These are phyloP conservation scores for Cacoxenus indagator DNA, from an alignment of 2,888 invertebrate genomes.

Conservation along the genomic window DNA sequence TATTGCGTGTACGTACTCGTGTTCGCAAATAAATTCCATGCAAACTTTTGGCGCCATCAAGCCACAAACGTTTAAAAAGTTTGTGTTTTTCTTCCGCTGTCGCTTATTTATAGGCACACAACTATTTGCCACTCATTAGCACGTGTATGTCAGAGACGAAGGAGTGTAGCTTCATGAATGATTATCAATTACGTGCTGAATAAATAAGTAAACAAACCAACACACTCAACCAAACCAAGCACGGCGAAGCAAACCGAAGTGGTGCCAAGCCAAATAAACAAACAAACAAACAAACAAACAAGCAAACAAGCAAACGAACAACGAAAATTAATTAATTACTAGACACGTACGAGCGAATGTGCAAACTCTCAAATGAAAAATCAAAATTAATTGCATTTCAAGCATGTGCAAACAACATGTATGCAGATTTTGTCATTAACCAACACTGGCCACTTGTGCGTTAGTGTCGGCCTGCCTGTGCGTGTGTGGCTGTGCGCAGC, in stretches of 20 bases:
- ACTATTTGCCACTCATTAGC: constrained; percentile 26
- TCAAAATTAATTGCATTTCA: constrained; percentile 57
- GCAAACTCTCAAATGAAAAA: constrained; percentile 33
- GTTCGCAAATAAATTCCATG: neutral
- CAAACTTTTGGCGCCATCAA: neutral
- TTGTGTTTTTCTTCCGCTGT: neutral
- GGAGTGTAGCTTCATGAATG: neutral
- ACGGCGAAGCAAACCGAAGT: too few relatives aligned
- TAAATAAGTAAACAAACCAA: neutral
- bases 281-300: constrained; percentile 9
- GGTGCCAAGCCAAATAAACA: neutral
- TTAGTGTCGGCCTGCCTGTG: neutral
- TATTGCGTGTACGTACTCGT: neutral
- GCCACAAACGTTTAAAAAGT: neutral
- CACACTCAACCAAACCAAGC: neutral
- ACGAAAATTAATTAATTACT: constrained; percentile 15
- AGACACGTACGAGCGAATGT: neutral
- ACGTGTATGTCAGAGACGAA: neutral
- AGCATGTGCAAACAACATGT: constrained; percentile 54
- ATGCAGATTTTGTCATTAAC: constrained; percentile 20
- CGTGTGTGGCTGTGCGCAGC: constrained; percentile 27
- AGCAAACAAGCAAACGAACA: neutral
- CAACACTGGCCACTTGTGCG: neutral
- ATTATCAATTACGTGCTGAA: neutral
- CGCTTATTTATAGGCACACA: neutral